Evolutionary conservation across 1,140 invertebrate species (phyloP).

Genomic region (Orchesella cincta): DNA sequence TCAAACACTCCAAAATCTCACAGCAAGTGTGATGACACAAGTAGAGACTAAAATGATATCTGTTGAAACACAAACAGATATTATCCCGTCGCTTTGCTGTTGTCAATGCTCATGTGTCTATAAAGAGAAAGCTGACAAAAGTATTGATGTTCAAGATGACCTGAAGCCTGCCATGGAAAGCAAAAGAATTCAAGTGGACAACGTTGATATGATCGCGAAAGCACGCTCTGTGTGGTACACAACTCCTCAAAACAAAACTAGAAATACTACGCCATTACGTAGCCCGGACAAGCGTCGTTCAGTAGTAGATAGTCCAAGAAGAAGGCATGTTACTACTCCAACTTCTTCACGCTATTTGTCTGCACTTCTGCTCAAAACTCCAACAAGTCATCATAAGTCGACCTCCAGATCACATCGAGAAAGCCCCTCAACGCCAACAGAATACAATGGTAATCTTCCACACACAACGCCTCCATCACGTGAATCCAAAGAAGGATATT

Average conservation of each 20-base stretch:
- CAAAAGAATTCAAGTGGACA: conserved; percentile 13
- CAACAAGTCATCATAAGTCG: conserved; percentile 8
- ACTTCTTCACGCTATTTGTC: neutral
- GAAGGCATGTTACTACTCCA: neutral
- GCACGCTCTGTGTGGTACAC: neutral
- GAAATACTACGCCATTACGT: neutral
- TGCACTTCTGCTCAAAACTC: neutral
- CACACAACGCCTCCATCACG: conserved; percentile 53
- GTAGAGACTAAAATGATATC: neutral
- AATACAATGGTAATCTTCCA: conserved; percentile 56
- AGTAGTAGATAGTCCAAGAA: neutral
- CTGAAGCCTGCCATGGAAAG: neutral
- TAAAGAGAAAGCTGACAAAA: neutral
- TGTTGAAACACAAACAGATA: conserved; percentile 1
- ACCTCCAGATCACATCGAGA: conserved; percentile 27
- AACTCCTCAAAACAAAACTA: conserved; percentile 5
- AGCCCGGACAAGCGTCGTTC: neutral
- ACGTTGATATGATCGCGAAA: neutral
- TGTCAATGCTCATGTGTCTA: conserved; percentile 12
- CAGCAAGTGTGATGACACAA: neutral
- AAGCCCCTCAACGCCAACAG: neutral
- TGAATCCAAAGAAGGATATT: conserved; percentile 29
- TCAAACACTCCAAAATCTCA: no score
- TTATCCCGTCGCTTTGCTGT: neutral
- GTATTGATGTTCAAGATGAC: neutral